Evolutionary conservation across 2,113 vertebrate genomes (phyloP).

Genomic region (Peromyscus leucopus): DNA sequence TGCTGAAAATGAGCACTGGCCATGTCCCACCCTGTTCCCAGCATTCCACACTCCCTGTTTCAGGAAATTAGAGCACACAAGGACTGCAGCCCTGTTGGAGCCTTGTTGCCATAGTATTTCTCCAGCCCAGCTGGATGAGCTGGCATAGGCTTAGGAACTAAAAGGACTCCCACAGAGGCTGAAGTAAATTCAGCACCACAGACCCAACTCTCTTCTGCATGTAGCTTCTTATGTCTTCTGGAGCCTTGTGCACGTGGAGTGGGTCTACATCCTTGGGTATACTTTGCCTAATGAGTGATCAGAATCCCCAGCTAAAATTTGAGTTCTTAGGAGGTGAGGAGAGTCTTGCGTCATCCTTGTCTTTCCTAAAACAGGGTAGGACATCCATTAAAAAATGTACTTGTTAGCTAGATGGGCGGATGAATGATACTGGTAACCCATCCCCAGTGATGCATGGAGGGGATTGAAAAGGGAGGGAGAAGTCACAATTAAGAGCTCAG

Average conservation of each 20-base stretch:
- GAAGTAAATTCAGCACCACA: conserved; percentile 9
- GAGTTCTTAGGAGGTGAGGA: background rate
- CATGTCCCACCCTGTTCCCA: background rate
- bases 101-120: conserved; percentile 13
- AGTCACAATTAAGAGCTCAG: background rate
- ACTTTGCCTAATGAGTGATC: background rate
- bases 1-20: background rate
- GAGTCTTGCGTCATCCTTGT: background rate
- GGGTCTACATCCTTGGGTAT: background rate
- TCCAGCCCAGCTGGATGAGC: conserved; percentile 3
- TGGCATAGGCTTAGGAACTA: background rate
- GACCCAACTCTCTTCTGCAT: background rate
- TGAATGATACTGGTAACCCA: background rate
- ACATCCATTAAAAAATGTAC: background rate
- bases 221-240: background rate
- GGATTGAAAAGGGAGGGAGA: background rate
- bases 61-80: background rate
- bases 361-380: background rate
- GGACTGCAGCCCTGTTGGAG: background rate
- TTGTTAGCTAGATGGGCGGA: background rate
- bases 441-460: background rate
- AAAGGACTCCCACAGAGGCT: background rate
- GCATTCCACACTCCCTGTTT: background rate
- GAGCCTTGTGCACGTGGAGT: background rate
- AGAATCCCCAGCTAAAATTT: background rate